Conservation (phyloP, 2,797 vertebrate genomes). For the Pyrocephalus nanus region DNA sequence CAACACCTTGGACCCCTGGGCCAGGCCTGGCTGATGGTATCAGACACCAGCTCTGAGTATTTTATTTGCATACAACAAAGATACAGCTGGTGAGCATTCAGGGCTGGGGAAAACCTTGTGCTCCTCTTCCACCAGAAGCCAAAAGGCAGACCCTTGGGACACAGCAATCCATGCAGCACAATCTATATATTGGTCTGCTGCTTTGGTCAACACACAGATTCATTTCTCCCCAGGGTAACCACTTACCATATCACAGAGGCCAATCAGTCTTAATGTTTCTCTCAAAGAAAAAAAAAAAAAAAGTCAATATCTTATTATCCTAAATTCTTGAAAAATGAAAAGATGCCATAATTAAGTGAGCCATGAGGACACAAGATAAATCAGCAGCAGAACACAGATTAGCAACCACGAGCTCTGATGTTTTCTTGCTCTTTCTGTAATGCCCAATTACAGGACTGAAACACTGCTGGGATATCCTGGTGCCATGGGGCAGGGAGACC, state of each 20-base stretch:
- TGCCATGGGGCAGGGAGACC: background rate
- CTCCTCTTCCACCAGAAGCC: background rate
- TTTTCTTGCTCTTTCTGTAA: background rate
- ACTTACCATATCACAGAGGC: background rate
- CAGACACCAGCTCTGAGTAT: background rate
- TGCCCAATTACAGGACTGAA: background rate
- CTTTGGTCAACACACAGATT: conserved; percentile 7
- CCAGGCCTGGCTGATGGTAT: background rate
- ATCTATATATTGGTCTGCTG: conserved; percentile 16
- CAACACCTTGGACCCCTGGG: background rate
- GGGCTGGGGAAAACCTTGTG: background rate
- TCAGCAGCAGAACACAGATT: background rate
- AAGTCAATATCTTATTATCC: background rate
- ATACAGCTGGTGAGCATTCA: background rate
- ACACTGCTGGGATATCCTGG: background rate
- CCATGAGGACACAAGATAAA: background rate
- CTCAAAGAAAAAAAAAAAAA: background rate
- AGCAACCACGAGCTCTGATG: background rate
- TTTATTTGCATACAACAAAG: background rate
- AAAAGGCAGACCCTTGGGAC: background rate
- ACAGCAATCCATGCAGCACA: background rate
- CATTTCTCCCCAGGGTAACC: background rate
- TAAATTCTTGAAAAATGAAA: conserved; percentile 11
- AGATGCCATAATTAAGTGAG: conserved; percentile 7
- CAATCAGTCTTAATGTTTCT: conserved; percentile 11